Evolutionary conservation across 2,113 vertebrate species (phyloP).

Genomic region (Paradoxurus hermaphroditus): DNA sequence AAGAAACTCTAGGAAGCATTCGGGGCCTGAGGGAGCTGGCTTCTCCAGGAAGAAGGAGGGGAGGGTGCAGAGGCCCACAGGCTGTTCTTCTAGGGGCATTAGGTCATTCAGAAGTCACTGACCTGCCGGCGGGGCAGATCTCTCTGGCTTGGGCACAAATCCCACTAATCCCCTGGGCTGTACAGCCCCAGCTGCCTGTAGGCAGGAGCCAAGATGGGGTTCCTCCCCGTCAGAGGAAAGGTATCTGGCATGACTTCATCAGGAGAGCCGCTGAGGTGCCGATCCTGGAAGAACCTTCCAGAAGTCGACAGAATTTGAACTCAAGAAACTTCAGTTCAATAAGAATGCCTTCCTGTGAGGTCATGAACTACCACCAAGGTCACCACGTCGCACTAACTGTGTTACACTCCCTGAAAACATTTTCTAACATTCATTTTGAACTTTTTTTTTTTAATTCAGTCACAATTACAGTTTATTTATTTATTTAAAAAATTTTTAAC

Average conservation of each 20-base stretch:
- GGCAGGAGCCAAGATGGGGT: background rate
- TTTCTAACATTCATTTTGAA: background rate
- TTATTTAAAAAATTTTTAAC: too few species aligned
- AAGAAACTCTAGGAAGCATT: background rate
- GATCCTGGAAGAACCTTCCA: background rate
- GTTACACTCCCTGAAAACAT: background rate
- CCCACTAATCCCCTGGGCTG: background rate
- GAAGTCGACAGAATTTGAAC: background rate
- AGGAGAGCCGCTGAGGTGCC: background rate
- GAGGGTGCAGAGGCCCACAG: too few species aligned
- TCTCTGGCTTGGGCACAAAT: background rate
- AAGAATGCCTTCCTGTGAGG: constrained; percentile 22
- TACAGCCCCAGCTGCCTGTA: background rate
- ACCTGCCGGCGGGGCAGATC: background rate
- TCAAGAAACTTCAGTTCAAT: background rate
- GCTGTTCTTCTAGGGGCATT: background rate
- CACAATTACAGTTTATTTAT: background rate
- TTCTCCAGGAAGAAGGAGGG: background rate
- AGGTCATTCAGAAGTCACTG: background rate
- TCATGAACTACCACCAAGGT: background rate
- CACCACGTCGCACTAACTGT: background rate
- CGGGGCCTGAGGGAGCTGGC: background rate
- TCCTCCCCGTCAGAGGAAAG: background rate
- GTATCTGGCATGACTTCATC: background rate
- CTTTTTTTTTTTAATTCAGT: background rate